Conservation (phyloP, 2,888 invertebrate species). For the Laothoe populi region DNA sequence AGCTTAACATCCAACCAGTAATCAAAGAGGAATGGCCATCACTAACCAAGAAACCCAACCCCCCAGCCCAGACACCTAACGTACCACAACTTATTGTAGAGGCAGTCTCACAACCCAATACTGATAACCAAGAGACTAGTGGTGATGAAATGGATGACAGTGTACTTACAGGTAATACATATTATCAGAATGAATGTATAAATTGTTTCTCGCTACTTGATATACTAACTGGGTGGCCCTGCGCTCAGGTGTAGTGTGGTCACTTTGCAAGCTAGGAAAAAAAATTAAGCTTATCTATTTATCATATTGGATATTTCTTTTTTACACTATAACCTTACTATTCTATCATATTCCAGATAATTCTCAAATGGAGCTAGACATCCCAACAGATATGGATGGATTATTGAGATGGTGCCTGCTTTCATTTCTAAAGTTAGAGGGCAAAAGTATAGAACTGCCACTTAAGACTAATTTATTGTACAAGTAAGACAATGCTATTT, state of each 20-base stretch:
- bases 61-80: conserved; percentile 37
- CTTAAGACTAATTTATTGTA: conserved; percentile 93
- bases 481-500: conserved; percentile 72
- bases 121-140: conserved; percentile 15
- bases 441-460: conserved; percentile 89
- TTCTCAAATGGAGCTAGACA: conserved; percentile 43
- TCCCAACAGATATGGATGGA: conserved; percentile 88
- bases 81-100: conserved; percentile 53
- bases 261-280: no score
- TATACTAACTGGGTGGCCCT: no score
- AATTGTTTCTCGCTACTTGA: no score
- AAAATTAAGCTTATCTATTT: no score
- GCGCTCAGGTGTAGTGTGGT: no score
- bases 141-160: conserved; percentile 39
- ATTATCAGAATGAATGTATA: no score
- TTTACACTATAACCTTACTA: no score
- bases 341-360: conserved; percentile 56
- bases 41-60: conserved; percentile 46
- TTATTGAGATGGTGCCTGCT: conserved; percentile 91
- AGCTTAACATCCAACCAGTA: conserved; percentile 57
- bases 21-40: conserved; percentile 70
- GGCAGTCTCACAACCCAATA: conserved; percentile 15
- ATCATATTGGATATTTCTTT: no score
- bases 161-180: conserved; percentile 41
- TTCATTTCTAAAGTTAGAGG: conserved; percentile 90